These are phyloP conservation scores for Chrysolina haemoptera DNA, from an alignment of 2,888 invertebrate species.

Conservation along the genomic window DNA sequence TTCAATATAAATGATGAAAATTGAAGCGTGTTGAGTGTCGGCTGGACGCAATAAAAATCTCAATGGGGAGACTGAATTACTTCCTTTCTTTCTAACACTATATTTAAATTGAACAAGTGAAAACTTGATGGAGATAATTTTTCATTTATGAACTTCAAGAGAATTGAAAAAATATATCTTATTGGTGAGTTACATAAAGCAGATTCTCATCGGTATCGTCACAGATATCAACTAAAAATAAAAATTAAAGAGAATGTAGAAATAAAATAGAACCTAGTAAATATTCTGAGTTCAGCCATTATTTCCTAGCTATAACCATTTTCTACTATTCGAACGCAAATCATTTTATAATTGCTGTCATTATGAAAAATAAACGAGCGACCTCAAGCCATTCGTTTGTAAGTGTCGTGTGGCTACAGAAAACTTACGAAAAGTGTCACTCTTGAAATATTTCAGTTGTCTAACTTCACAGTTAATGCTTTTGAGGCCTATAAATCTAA, in stretches of 20 bases:
- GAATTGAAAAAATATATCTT: not conserved
- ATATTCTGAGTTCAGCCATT: not conserved
- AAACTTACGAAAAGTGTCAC: slow-evolving; percentile 50
- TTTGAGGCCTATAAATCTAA: slow-evolving; percentile 35
- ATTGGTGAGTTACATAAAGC: no score
- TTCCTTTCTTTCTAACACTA: slow-evolving; percentile 40
- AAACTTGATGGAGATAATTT: not conserved
- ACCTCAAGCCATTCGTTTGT: slow-evolving; percentile 33
- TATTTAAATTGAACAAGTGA: not conserved
- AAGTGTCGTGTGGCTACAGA: slow-evolving; percentile 41
- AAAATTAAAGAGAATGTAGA: no score
- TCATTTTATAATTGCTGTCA: slow-evolving; percentile 23
- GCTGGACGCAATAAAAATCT: slow-evolving; percentile 50
- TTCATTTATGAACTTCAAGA: not conserved
- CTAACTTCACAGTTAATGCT: slow-evolving; percentile 33
- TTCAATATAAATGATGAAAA: slow-evolving; percentile 35
- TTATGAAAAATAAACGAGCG: slow-evolving; percentile 27
- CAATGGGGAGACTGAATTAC: slow-evolving; percentile 38
- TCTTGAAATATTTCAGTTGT: slow-evolving; percentile 44
- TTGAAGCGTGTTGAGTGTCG: slow-evolving; percentile 48
- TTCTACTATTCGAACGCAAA: slow-evolving; percentile 13
- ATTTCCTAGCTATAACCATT: not conserved
- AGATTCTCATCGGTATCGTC: no score
- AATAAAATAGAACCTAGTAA: no score
- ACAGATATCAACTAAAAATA: no score